Base-by-base conservation (phyloP, 2,888 invertebrate species). In the Calliopum simillimum region DNA sequence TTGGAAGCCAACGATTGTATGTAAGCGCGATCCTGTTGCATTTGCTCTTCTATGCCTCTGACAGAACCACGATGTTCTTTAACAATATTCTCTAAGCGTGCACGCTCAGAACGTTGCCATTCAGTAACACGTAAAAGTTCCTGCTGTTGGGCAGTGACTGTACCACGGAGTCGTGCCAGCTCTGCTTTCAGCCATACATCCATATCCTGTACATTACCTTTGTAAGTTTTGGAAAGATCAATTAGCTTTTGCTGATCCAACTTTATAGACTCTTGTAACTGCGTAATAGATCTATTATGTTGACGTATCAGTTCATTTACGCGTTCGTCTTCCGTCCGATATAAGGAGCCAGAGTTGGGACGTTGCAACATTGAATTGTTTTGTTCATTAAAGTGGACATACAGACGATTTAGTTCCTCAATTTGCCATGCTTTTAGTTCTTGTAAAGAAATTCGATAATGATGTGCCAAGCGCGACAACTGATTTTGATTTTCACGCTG, bases 91-190 rank as follows among this genome's bases (percentile, higher is more conserved):
- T 83, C 85, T 12, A 85, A 73, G 0, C 85, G 85, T 0, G 72
- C 68, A 3, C 85, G 80, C 68, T 85, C 86, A 3, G 82, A 79
- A 43, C 75, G 77, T 73, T 85, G 85, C 86, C 86, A 85, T 4
- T 78, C 79, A 1, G 82, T 81, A 0, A 84, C 75, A n/a, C 82
- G 76, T 14, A 77, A 79, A 65, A 85, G 81, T 72, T 85, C 81
- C n/a, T 80, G 80, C 4, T 79, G 82, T 44, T 84, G 84, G 46
- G 83, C 77, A 70, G 76, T 82, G n/a, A 85, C 82, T 2, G 83
- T 74, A 4, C 77, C 79, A 0, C 79, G 78, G 33, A 85, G 76
- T n/a, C 84, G 82, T 0, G 79, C 75, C 3, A 85, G 72, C 68
- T 85, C 86, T 1, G 73, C 77, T 55, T 84, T 81, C n/a, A 85